Evolutionary conservation across 2,888 invertebrate genomes (phyloP).

Genomic region (Poecilus cupreus): DNA sequence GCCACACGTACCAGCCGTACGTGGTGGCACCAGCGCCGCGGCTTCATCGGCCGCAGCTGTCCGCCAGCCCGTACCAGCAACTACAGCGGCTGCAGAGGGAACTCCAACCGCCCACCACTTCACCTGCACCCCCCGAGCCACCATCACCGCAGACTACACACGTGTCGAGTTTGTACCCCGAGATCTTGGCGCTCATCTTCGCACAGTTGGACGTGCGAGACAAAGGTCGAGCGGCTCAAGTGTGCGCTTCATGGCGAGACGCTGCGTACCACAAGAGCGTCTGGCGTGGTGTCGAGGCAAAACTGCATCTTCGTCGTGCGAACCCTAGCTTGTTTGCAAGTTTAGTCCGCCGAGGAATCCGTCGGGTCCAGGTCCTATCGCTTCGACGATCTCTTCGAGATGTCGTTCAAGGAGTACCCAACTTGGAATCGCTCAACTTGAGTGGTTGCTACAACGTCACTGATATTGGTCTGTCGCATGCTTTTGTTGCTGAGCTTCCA

Average conservation of each 20-base stretch:
- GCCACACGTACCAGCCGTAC: slow-evolving; percentile 71
- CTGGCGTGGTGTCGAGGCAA: slow-evolving; percentile 95
- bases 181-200: slow-evolving; percentile 94
- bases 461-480: slow-evolving; percentile 88
- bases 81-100: slow-evolving; percentile 67
- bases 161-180: slow-evolving; percentile 92
- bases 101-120: slow-evolving; percentile 54
- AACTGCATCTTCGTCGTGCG: slow-evolving; percentile 88
- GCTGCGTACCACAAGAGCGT: slow-evolving; percentile 94
- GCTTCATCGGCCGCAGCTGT: slow-evolving; percentile 79
- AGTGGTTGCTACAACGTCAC: slow-evolving; percentile 96
- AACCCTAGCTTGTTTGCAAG: slow-evolving; percentile 90
- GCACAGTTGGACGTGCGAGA: slow-evolving; percentile 91
- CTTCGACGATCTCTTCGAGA: slow-evolving; percentile 88
- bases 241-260: slow-evolving; percentile 92
- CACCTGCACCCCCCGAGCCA: neutral
- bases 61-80: slow-evolving; percentile 67
- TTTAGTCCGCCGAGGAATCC: slow-evolving; percentile 90
- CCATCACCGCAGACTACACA: slow-evolving; percentile 76
- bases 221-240: slow-evolving; percentile 92
- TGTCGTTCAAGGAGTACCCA: slow-evolving; percentile 89
- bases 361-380: slow-evolving; percentile 91
- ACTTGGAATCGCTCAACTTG: slow-evolving; percentile 90
- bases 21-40: slow-evolving; percentile 75
- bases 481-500: slow-evolving; percentile 85